Evolutionary conservation across 2,113 vertebrate genomes (phyloP).

Genomic region (Nesospiza acunhae): DNA sequence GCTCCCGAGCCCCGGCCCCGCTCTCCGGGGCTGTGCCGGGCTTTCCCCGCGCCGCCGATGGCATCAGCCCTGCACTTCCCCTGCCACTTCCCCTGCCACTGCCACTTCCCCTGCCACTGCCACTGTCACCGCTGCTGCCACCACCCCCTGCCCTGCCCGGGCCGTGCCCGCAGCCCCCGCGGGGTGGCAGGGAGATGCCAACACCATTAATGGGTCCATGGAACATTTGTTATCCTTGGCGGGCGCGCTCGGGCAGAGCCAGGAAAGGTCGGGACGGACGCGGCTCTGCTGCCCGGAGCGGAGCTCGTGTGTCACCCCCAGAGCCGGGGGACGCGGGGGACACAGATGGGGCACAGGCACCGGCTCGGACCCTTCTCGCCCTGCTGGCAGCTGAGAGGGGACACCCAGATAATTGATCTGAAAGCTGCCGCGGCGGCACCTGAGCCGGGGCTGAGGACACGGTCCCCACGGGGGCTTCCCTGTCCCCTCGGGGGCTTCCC

Average conservation of each 20-base stretch:
- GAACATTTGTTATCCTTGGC: background rate
- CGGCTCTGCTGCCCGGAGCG: background rate
- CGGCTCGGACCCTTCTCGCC: accelerated
- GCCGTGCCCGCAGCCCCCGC: accelerated
- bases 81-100: background rate
- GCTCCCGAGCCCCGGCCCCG: too few species aligned
- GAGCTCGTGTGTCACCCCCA: background rate
- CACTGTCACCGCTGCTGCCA: background rate
- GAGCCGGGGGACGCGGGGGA: background rate
- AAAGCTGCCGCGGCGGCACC: accelerated
- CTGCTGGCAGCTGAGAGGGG: background rate
- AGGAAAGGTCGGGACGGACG: background rate
- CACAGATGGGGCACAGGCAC: accelerated
- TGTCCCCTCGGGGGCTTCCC: background rate
- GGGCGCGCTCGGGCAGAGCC: background rate
- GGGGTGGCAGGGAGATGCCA: background rate
- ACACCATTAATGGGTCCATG: too few species aligned
- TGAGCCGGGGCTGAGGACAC: background rate
- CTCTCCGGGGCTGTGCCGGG: too few species aligned
- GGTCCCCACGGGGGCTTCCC: background rate
- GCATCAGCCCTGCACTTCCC: background rate
- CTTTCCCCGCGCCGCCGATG: background rate
- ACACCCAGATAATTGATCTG: background rate
- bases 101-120: too few species aligned
- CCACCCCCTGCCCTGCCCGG: accelerated